Evolutionary conservation across 2,113 vertebrate species (phyloP).

Genomic region (Chlamydotis undulata): DNA sequence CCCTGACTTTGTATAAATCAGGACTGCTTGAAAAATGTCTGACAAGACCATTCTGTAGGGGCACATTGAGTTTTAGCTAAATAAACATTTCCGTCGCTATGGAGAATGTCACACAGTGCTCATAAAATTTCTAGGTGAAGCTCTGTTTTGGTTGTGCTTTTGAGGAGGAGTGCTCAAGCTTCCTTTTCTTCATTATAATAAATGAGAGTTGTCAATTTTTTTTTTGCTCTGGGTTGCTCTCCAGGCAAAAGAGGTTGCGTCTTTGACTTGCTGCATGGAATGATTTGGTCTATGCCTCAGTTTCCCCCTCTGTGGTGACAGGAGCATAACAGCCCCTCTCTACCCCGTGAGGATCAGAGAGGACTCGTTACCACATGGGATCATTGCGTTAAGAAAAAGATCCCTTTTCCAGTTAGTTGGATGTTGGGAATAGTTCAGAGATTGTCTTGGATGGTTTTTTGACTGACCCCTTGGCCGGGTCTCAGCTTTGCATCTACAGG

Average conservation of each 20-base stretch:
- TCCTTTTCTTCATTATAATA: background rate
- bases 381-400: background rate
- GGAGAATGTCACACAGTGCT: background rate
- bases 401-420: background rate
- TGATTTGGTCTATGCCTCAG: background rate
- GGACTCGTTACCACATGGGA: background rate
- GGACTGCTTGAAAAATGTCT: background rate
- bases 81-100: background rate
- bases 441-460: rapidly evolving
- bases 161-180: background rate
- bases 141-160: background rate
- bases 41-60: background rate
- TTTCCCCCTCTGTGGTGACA: background rate
- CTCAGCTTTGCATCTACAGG: background rate
- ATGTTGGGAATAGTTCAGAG: background rate
- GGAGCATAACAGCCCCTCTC: background rate
- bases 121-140: background rate
- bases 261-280: background rate
- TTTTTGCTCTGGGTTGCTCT: background rate
- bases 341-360: rapidly evolving
- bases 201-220: background rate
- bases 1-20: background rate
- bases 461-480: background rate
- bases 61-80: background rate
- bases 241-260: background rate